Conservation (phyloP, 2,797 vertebrate genomes). For the Sebastes flavidus region DNA sequence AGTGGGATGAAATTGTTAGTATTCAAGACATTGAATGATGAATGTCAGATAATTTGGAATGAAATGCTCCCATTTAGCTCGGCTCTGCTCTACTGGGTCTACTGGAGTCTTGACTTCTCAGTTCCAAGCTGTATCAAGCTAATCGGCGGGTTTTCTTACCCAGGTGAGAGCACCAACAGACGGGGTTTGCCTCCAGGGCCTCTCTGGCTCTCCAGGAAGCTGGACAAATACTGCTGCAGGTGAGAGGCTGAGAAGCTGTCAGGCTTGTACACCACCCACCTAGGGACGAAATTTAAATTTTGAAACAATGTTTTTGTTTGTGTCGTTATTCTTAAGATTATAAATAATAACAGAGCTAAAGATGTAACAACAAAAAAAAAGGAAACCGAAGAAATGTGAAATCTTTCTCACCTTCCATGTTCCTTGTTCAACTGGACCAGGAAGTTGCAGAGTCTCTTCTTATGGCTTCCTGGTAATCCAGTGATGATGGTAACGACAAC, state of each 20-base stretch:
- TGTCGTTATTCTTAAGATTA: neutral
- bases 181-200: slow-evolving; percentile 73
- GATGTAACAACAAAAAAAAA: neutral
- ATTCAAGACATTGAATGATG: neutral
- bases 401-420: slow-evolving; percentile 83
- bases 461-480: slow-evolving; percentile 92
- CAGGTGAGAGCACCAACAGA: slow-evolving; percentile 90
- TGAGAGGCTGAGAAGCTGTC: slow-evolving; percentile 89
- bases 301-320: neutral
- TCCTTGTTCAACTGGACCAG: slow-evolving; percentile 90
- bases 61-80: neutral
- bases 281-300: slow-evolving; percentile 55
- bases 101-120: neutral
- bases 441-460: slow-evolving; percentile 87
- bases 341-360: neutral
- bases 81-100: neutral
- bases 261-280: slow-evolving; percentile 91
- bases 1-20: neutral
- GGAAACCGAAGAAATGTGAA: neutral
- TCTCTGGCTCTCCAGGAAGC: slow-evolving; percentile 85
- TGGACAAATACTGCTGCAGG: slow-evolving; percentile 90
- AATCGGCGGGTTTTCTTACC: slow-evolving; percentile 78
- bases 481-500: slow-evolving; percentile 89
- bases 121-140: neutral
- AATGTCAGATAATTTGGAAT: neutral